Percentiles rank a stretch among this genome's conserved stretches.
Evolutionary conservation across 2,888 invertebrate species (phyloP).

Genomic region (Diploptera punctata): DNA sequence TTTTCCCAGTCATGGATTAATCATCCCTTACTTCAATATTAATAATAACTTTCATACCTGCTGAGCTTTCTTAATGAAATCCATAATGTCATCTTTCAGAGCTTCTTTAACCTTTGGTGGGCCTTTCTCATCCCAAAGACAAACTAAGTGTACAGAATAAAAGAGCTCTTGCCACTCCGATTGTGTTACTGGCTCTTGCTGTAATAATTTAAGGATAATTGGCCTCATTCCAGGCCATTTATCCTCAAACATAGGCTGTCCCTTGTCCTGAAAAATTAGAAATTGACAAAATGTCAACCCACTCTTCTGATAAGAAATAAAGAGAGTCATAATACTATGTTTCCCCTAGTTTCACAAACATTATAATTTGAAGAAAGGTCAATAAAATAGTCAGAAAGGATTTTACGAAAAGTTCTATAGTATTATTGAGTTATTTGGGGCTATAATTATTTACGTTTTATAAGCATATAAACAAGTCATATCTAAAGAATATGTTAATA

Average conservation of each 20-base stretch:
- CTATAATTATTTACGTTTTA: no score
- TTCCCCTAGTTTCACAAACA: no score
- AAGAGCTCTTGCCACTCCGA: conserved; percentile 98
- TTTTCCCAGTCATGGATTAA: no score
- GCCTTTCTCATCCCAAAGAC: conserved; percentile 97
- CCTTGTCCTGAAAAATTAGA: conserved; percentile 68
- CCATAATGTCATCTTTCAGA: conserved; percentile 89
- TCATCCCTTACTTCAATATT: no score
- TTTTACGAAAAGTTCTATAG: no score
- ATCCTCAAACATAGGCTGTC: conserved; percentile 88
- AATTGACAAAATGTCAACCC: no score
- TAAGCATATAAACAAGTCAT: conserved; percentile 1
- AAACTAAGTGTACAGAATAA: conserved; percentile 94
- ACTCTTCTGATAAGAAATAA: no score
- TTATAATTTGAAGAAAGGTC: no score
- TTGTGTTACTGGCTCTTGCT: conserved; percentile 93
- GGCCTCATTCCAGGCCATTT: conserved; percentile 97
- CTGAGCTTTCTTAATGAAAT: conserved; percentile 94
- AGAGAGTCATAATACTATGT: no score
- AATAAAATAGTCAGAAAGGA: no score
- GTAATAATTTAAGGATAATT: conserved; percentile 89
- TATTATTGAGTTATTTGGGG: no score
- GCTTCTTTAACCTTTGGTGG: conserved; percentile 87
- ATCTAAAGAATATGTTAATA: no score
- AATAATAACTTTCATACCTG: conserved; percentile 59